Percentiles rank a stretch among this genome's conserved stretches.
phyloP scores from a whole-genome alignment of 2,797 vertebrate species.

The Pipistrellus pygmaeus region DNA sequence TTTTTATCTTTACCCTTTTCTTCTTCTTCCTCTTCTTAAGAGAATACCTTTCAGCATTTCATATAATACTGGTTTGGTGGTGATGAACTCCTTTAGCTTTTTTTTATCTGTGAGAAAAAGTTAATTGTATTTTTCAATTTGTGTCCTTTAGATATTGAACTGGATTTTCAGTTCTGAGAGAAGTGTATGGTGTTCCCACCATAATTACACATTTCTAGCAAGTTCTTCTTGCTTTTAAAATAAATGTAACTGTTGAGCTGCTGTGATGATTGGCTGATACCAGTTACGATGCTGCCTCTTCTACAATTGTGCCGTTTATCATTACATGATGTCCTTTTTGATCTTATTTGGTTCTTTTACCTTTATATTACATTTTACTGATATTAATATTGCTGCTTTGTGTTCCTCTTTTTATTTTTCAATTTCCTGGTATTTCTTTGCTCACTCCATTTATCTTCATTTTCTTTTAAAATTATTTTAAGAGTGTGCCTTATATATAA shows the following conservation, averaged over 20 bases:
- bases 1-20: no score
- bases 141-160: not conserved
- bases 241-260: not conserved
- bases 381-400: not conserved
- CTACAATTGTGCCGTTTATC: not conserved
- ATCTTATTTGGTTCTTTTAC: not conserved
- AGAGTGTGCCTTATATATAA: not conserved
- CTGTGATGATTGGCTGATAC: not conserved
- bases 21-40: no score
- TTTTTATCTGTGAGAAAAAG: no score
- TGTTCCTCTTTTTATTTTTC: not conserved
- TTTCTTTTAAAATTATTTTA: conserved; percentile 14
- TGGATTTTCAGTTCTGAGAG: not conserved
- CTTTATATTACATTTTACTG: not conserved
- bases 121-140: not conserved
- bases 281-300: not conserved
- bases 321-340: not conserved
- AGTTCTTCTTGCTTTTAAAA: conserved; percentile 6
- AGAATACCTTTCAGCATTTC: no score
- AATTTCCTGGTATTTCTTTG: not conserved
- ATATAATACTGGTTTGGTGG: no score
- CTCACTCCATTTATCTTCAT: not conserved
- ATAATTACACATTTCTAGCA: conserved; percentile 26
- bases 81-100: no score
- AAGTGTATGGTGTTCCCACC: not conserved